Conservation (phyloP, 2,113 vertebrate genomes). For the Excalfactoria chinensis region DNA sequence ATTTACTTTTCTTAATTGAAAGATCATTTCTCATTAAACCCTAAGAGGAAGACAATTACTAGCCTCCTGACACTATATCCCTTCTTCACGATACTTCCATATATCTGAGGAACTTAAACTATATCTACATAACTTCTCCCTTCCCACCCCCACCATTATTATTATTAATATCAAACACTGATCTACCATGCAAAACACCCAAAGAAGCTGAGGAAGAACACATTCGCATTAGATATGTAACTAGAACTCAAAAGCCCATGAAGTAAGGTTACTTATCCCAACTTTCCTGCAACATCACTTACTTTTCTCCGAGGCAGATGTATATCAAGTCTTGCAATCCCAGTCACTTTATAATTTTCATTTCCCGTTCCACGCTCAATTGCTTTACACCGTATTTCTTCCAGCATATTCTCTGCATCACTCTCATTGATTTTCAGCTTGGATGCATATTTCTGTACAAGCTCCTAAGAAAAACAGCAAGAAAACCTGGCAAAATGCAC, state of each 20-base stretch:
- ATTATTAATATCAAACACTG: background rate
- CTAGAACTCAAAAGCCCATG: background rate
- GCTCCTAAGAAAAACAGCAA: slow-evolving; percentile 78
- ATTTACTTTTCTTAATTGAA: background rate
- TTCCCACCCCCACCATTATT: no score
- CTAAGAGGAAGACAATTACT: background rate
- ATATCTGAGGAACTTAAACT: background rate
- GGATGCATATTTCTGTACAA: slow-evolving; percentile 84
- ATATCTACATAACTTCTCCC: background rate
- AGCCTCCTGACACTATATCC: background rate
- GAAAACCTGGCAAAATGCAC: background rate
- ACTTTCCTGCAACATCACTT: slow-evolving; percentile 40
- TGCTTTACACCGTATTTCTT: slow-evolving; percentile 86
- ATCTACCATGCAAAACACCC: background rate
- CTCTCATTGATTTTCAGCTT: slow-evolving; percentile 74
- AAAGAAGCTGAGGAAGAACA: background rate
- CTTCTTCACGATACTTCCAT: background rate
- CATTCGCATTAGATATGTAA: background rate
- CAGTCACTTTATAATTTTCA: slow-evolving; percentile 84
- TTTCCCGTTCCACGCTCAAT: slow-evolving; percentile 87
- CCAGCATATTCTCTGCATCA: slow-evolving; percentile 83
- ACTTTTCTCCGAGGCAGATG: slow-evolving; percentile 84
- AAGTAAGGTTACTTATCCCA: background rate
- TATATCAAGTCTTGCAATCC: slow-evolving; percentile 89
- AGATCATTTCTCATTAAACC: background rate